These are phyloP conservation scores for Triops longicaudatus DNA, from an alignment of 1,140 invertebrate species.

Conservation along the genomic window DNA sequence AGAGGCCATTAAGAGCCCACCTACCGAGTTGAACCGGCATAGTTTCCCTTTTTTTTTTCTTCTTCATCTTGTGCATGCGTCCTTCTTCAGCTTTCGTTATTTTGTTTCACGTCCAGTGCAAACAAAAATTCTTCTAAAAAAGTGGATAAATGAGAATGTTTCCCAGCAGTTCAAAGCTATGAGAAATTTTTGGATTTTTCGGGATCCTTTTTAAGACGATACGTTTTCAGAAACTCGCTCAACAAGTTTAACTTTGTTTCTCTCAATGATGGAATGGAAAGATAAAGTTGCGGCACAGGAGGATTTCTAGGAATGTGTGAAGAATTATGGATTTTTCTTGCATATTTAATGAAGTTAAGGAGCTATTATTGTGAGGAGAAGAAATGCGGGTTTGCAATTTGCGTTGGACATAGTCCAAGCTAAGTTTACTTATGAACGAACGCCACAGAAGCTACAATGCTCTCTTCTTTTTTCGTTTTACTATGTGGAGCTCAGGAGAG, in stretches of 20 bases:
- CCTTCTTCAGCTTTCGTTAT: too few species aligned
- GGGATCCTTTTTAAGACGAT: background rate
- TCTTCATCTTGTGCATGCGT: background rate
- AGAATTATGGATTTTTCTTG: too few species aligned
- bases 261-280: background rate
- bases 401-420: background rate
- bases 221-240: background rate
- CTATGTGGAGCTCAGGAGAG: background rate
- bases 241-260: background rate
- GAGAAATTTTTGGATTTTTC: background rate
- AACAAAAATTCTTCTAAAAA: too few species aligned
- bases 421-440: background rate
- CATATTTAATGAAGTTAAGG: background rate
- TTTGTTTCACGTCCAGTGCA: too few species aligned
- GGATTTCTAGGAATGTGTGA: background rate
- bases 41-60: background rate
- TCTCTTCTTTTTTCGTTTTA: background rate
- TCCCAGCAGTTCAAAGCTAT: background rate
- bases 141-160: too few species aligned
- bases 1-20: conserved; percentile 14
- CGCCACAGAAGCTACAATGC: background rate
- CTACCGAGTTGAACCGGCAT: background rate
- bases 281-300: background rate
- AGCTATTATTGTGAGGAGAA: background rate
- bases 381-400: background rate